Percentiles rank a stretch among this genome's conserved stretches.
These are phyloP conservation scores for Hypselothyrea guttata DNA, from an alignment of 2,888 invertebrate species.

Conservation along the genomic window DNA sequence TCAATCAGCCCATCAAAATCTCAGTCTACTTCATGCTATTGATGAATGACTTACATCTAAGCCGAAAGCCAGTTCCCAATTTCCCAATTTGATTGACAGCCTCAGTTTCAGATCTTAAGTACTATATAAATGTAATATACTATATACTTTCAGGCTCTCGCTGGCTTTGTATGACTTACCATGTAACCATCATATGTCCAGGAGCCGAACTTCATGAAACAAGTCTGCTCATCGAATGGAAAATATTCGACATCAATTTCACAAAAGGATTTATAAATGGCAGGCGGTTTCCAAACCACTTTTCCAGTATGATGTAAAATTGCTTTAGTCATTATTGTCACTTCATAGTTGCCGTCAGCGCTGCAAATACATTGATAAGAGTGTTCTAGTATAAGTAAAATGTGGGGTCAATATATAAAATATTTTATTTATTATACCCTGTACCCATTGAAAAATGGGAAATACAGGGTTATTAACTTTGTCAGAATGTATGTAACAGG, in stretches of 20 bases:
- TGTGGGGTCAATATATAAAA: too few relatives aligned
- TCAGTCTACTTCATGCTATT: slow-evolving; percentile 6
- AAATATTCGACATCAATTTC: slow-evolving; percentile 97
- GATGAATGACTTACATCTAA: slow-evolving; percentile 46
- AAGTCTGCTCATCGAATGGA: slow-evolving; percentile 96
- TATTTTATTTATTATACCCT: too few relatives aligned
- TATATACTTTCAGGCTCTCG: neutral
- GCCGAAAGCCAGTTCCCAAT: slow-evolving; percentile 24
- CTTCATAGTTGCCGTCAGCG: slow-evolving; percentile 98
- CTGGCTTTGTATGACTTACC: slow-evolving; percentile 84
- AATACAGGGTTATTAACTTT: too few relatives aligned
- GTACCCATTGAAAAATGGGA: too few relatives aligned
- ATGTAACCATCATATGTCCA: slow-evolving; percentile 98
- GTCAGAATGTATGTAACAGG: too few relatives aligned
- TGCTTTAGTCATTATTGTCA: slow-evolving; percentile 98
- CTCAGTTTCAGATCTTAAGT: slow-evolving; percentile 24
- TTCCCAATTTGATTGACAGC: slow-evolving; percentile 54
- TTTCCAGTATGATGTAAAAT: slow-evolving; percentile 96
- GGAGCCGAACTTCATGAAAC: slow-evolving; percentile 95
- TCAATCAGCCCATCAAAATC: slow-evolving; percentile 9
- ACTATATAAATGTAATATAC: slow-evolving; percentile 1
- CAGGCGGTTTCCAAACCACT: slow-evolving; percentile 98
- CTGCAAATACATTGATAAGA: slow-evolving; percentile 83
- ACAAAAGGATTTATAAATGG: slow-evolving; percentile 98
- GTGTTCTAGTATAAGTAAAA: too few relatives aligned